Percentiles rank a stretch among this genome's conserved stretches.
These are phyloP conservation scores for Agapostemon virescens DNA, from an alignment of 2,888 invertebrate species.

Conservation along the genomic window DNA sequence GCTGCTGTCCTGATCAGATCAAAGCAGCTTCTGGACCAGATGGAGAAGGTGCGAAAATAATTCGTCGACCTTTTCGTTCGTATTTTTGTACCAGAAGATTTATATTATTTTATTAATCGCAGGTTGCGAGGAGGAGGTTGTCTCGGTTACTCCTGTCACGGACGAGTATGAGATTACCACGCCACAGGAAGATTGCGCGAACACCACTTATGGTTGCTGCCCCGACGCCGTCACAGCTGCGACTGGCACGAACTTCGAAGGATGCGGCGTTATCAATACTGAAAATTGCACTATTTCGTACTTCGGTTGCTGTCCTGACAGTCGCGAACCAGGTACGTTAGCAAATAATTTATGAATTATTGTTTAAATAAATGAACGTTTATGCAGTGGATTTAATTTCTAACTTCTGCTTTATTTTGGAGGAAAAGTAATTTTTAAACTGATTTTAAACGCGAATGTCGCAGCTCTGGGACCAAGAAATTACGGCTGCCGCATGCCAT, in stretches of 20 bases:
- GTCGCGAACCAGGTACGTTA: constrained; percentile 83
- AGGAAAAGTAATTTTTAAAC: neutral
- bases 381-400: neutral
- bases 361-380: neutral
- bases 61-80: neutral
- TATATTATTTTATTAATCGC: neutral
- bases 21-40: constrained; percentile 85
- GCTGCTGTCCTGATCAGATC: constrained; percentile 88
- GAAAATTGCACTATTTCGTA: constrained; percentile 83
- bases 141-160: constrained; percentile 55
- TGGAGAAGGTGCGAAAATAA: constrained; percentile 79
- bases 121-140: constrained; percentile 72
- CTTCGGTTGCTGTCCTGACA: constrained; percentile 89
- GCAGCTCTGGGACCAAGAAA: constrained; percentile 86
- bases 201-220: constrained; percentile 88
- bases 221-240: constrained; percentile 85
- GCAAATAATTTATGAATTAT: neutral
- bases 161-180: constrained; percentile 71
- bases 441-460: neutral
- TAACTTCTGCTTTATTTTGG: neutral
- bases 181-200: constrained; percentile 79
- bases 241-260: constrained; percentile 84
- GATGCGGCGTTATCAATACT: constrained; percentile 81
- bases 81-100: neutral
- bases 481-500: constrained; percentile 88